A percentile compares a stretch with the other conserved stretches of the same genome.
phyloP scores from a whole-genome alignment of 2,113 vertebrate genomes.

The Gallinago media region DNA sequence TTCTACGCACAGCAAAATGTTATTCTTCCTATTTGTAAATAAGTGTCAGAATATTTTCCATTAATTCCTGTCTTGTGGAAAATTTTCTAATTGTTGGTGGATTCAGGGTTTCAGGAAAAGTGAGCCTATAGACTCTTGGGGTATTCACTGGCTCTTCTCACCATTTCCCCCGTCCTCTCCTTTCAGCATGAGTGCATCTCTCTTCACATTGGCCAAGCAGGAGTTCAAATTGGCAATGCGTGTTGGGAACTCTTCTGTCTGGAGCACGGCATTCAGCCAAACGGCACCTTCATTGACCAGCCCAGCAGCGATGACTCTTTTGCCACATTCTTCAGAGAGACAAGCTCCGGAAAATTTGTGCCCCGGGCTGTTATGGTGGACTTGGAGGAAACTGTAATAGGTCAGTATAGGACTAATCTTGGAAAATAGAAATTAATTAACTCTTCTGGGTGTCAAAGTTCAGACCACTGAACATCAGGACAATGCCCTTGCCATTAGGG shows the following conservation, averaged over 20 bases:
- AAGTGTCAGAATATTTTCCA: neutral
- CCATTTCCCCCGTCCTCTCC: neutral
- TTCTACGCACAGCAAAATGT: neutral
- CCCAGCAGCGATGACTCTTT: slow-evolving; percentile 70
- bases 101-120: neutral
- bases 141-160: neutral
- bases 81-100: neutral
- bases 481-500: neutral
- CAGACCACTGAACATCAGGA: neutral
- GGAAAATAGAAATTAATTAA: neutral
- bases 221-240: slow-evolving; percentile 78
- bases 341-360: slow-evolving; percentile 67
- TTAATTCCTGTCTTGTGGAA: neutral
- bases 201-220: slow-evolving; percentile 77
- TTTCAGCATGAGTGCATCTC: slow-evolving; percentile 78
- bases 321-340: slow-evolving; percentile 79
- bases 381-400: slow-evolving; percentile 76
- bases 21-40: neutral
- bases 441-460: neutral
- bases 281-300: slow-evolving; percentile 64
- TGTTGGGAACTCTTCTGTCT: slow-evolving; percentile 83
- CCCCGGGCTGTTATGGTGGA: slow-evolving; percentile 78
- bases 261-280: slow-evolving; percentile 76
- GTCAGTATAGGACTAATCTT: slow-evolving; percentile 42
- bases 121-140: neutral